Evolutionary conservation across 2,888 invertebrate genomes (phyloP).

Genomic region (Drosophila formosana): DNA sequence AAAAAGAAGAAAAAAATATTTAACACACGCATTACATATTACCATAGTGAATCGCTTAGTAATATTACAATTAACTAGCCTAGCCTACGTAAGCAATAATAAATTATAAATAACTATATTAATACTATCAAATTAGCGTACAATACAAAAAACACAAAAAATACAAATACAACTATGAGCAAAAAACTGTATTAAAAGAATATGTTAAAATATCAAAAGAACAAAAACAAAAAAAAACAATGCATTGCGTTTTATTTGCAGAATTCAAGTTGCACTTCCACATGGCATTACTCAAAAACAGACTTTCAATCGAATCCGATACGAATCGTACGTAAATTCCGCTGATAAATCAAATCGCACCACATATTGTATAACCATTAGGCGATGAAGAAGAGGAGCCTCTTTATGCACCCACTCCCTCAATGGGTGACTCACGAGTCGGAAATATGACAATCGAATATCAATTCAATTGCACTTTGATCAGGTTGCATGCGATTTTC

Average conservation of each 20-base stretch:
- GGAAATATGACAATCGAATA: conserved; percentile 46
- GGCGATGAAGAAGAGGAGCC: neutral
- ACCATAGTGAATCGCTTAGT: conserved; percentile 60
- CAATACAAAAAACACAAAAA: conserved; percentile 17
- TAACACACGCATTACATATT: conserved; percentile 35
- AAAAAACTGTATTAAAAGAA: conserved; percentile 63
- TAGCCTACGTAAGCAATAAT: conserved; percentile 74
- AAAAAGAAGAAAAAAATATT: conserved; percentile 19
- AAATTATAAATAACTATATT: conserved; percentile 69
- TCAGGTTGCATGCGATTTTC: conserved; percentile 21
- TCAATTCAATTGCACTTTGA: conserved; percentile 24
- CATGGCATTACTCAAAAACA: conserved; percentile 60
- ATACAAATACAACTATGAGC: conserved; percentile 33
- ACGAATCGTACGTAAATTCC: conserved; percentile 54
- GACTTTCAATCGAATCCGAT: conserved; percentile 60
- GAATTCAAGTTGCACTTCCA: conserved; percentile 56
- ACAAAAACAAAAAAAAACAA: conserved; percentile 10
- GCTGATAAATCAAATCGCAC: conserved; percentile 25
- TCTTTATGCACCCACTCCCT: conserved; percentile 10
- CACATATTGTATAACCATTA: conserved; percentile 34
- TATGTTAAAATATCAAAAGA: conserved; percentile 75
- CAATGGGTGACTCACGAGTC: conserved; percentile 49
- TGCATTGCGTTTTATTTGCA: conserved; percentile 43
- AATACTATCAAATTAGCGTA: conserved; percentile 64
- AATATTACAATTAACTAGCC: conserved; percentile 64